Evolutionary conservation across 2,797 vertebrate genomes (phyloP).

Genomic region (Lepilemur ruficaudatus): DNA sequence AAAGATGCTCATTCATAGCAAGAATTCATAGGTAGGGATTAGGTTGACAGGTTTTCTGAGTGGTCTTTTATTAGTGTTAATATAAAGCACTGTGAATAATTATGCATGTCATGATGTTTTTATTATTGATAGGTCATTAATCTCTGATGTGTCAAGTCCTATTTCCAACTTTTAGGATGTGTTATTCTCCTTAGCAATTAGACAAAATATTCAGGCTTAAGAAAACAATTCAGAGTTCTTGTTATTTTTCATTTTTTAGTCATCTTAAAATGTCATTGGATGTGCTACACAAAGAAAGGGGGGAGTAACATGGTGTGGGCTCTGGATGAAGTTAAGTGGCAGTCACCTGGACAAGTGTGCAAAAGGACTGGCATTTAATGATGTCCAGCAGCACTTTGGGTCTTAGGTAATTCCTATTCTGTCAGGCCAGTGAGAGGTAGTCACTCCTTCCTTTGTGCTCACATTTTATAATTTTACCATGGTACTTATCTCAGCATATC

Average conservation of each 20-base stretch:
- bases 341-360: background rate
- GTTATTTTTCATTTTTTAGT: background rate
- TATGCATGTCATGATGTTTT: background rate
- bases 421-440: background rate
- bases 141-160: background rate
- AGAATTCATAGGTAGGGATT: background rate
- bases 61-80: background rate
- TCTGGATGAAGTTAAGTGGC: background rate
- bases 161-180: background rate
- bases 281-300: background rate
- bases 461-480: background rate
- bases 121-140: background rate
- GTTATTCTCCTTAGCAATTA: background rate
- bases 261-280: background rate
- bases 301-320: background rate
- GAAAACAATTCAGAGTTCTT: background rate
- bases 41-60: background rate
- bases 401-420: background rate
- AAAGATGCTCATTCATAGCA: background rate
- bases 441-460: background rate
- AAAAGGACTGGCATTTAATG: background rate
- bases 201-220: background rate
- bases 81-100: background rate
- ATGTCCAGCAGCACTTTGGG: background rate
- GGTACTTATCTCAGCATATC: background rate